phyloP scores from a whole-genome alignment of 2,888 invertebrate genomes.

The Cartodere bifasciata region DNA sequence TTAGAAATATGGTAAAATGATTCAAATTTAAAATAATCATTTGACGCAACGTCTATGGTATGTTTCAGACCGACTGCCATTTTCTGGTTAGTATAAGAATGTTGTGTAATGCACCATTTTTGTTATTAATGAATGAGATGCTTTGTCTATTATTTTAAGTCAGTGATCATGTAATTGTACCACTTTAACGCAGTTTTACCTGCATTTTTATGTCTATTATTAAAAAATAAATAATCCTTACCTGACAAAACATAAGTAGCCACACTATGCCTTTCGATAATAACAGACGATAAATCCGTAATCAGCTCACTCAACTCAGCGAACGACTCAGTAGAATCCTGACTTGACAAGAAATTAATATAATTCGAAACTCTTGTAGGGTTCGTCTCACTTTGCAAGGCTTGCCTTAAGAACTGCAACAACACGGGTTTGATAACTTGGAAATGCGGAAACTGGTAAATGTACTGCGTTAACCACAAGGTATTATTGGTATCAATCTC shows the following conservation, averaged over 20 bases:
- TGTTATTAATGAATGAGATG: too few species aligned
- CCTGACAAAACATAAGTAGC: slow-evolving; percentile 55
- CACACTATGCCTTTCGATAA: slow-evolving; percentile 82
- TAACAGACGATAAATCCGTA: slow-evolving; percentile 77
- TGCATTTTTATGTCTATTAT: too few species aligned
- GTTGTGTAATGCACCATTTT: too few species aligned
- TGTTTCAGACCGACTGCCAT: too few species aligned
- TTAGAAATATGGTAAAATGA: too few species aligned
- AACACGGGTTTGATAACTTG: slow-evolving; percentile 54
- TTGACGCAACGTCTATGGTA: too few species aligned
- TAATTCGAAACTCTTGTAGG: slow-evolving; percentile 72
- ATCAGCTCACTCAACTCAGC: slow-evolving; percentile 54
- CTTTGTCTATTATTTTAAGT: too few species aligned
- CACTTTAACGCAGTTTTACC: too few species aligned
- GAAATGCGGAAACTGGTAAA: slow-evolving; percentile 72
- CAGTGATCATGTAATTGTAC: too few species aligned
- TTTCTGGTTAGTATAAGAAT: too few species aligned
- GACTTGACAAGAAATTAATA: slow-evolving; percentile 68
- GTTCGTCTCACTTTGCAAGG: slow-evolving; percentile 83
- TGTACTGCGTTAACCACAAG: slow-evolving; percentile 46
- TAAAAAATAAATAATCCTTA: too few species aligned
- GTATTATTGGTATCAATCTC: slow-evolving; percentile 26
- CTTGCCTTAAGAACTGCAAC: slow-evolving; percentile 62
- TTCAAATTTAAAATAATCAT: too few species aligned
- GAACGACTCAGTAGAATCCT: slow-evolving; percentile 53